Evolutionary conservation across 2,113 vertebrate genomes (phyloP).

Genomic region (Melospiza melodia): DNA sequence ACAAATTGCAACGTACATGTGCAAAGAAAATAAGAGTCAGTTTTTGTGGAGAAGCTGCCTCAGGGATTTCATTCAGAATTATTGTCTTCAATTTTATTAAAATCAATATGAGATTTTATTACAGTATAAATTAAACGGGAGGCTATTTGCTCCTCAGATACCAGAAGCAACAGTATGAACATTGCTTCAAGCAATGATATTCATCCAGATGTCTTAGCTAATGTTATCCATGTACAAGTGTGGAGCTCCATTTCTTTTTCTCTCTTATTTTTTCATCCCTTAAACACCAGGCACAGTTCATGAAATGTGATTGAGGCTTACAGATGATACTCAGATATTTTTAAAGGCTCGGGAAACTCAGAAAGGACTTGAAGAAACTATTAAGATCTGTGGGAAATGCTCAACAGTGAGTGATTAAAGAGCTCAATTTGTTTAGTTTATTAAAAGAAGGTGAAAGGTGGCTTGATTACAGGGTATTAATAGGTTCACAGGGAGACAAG

Average conservation of each 20-base stretch:
- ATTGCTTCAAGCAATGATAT: not conserved
- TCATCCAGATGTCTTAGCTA: conserved; percentile 45
- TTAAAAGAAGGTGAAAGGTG: not conserved
- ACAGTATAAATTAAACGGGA: conserved; percentile 72
- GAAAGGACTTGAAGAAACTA: not conserved
- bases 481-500: not conserved
- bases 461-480: not conserved
- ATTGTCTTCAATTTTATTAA: conserved; percentile 77
- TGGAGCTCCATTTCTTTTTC: not conserved
- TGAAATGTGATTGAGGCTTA: not conserved
- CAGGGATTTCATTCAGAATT: conserved; percentile 67
- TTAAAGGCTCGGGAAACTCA: not conserved
- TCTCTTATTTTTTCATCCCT: not conserved
- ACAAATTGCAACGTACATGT: not conserved
- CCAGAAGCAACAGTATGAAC: conserved; percentile 41
- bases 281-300: not conserved
- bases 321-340: not conserved
- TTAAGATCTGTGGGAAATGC: not conserved
- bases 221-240: not conserved
- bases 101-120: conserved; percentile 77
- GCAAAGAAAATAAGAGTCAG: conserved; percentile 24
- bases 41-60: conserved; percentile 60
- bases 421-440: not conserved
- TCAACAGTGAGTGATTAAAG: not conserved
- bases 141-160: conserved; percentile 61